Base-by-base conservation (phyloP, 2,888 invertebrate genomes). In the Sphinx pinastri region DNA sequence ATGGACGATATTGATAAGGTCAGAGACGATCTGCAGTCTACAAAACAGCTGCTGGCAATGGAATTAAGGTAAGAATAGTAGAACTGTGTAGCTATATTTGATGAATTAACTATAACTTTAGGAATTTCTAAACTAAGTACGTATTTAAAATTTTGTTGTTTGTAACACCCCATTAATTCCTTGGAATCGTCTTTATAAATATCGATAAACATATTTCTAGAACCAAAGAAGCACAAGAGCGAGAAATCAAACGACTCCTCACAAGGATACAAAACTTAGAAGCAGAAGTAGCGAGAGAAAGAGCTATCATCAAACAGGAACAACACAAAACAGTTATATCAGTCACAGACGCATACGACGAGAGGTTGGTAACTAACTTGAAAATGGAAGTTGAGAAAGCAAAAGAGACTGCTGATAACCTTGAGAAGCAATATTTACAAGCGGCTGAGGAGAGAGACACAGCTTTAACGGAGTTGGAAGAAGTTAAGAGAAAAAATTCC, bases 1-100 rank as follows among this genome's bases (percentile, higher is more conserved):
- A 95, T 98, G 95, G 98, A 98, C 79, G 98, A 98, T 82, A 98
- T 98, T 78, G 98, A 98, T 82, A 97, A 97, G 84, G 96, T 98
- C 19, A 95, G 98, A 78, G 98, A 98, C 84, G 98, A 98, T 86
- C 95, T 98, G 55, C 98, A 98, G 85, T 98, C 98, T 71, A 98
- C 98, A 10, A 98, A 98, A 88, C 98, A 98, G 92, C 96, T 98
- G 95, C 91, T 98, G 73, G 98, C 98, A 14, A 94, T 98, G 71
- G 98, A 98, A 91, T 92, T 98, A 78, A 95, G 95, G 94, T 93
- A 84, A 76, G 68, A 63, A 67, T 49, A 10, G 5, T 38, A 5
- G 4, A 38, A 38, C 1, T 38, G 8, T 38, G 38, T 38, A 38
- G 38, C 38, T 5, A 38, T 38, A 38, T 38, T 8, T 38, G 38